Conservation (phyloP, 2,797 vertebrate genomes). For the Microchirus variegatus region DNA sequence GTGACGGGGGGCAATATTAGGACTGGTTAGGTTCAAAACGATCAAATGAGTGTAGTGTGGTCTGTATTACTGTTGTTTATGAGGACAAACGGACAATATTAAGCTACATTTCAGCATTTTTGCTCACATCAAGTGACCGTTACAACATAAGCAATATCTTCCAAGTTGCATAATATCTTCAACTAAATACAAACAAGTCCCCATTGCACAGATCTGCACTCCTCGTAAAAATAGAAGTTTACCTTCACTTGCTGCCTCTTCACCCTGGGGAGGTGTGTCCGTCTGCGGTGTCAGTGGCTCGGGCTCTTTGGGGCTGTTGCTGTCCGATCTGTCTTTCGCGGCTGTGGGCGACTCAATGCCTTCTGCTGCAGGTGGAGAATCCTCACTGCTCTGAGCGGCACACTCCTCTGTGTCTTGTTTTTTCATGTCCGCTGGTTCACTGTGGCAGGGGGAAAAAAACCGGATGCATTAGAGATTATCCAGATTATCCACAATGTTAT, state of each 20-base stretch:
- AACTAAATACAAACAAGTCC: too few relatives aligned
- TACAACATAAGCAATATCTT: too few relatives aligned
- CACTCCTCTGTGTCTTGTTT: conserved; percentile 78
- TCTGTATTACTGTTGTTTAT: too few relatives aligned
- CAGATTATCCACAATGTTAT: too few relatives aligned
- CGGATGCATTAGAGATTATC: not conserved
- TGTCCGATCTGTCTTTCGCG: conserved; percentile 47
- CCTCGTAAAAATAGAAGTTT: not conserved
- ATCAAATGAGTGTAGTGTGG: too few relatives aligned
- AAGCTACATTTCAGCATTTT: too few relatives aligned
- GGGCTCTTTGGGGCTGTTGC: conserved; percentile 62
- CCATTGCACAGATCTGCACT: too few relatives aligned
- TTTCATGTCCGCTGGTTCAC: conserved; percentile 67
- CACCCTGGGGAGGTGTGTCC: conserved; percentile 47
- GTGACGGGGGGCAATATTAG: too few relatives aligned
- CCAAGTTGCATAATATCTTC: too few relatives aligned
- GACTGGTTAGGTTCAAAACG: too few relatives aligned
- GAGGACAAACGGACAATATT: too few relatives aligned
- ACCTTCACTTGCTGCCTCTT: conserved; percentile 60
- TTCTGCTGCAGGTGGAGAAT: conserved; percentile 40
- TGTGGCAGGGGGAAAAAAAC: not conserved
- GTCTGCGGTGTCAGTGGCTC: conserved; percentile 52
- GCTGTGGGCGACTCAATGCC: conserved; percentile 48
- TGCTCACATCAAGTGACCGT: too few relatives aligned
- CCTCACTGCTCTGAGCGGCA: conserved; percentile 45